A percentile compares a stretch with the other conserved stretches of the same genome.
Conservation (phyloP, 2,113 vertebrate species). For the Tupaia chinensis region DNA sequence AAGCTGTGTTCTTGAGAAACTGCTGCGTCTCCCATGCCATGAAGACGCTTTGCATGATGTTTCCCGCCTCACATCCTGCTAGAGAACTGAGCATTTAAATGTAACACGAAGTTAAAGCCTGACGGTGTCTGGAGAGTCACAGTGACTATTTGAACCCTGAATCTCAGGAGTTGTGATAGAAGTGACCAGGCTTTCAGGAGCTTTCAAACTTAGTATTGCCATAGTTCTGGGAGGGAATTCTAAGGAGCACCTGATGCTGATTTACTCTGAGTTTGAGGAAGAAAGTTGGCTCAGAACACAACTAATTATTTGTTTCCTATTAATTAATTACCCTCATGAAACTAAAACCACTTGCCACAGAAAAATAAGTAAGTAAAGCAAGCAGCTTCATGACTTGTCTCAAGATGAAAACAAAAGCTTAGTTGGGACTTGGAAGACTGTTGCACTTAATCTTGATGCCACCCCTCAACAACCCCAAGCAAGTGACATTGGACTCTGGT, state of each 20-base stretch:
- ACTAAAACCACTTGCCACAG: neutral
- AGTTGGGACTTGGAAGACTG: neutral
- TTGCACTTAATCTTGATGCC: neutral
- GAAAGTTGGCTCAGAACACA: neutral
- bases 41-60: neutral
- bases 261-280: neutral
- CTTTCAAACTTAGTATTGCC: neutral
- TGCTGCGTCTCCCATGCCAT: rapidly evolving
- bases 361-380: neutral
- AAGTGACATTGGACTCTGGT: neutral
- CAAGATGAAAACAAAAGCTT: neutral
- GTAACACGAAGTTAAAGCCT: neutral
- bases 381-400: neutral
- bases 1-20: neutral
- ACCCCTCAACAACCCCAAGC: neutral
- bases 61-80: neutral
- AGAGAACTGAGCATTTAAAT: neutral
- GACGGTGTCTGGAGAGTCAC: neutral
- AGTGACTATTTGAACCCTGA: neutral
- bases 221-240: neutral
- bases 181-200: neutral
- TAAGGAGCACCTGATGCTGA: neutral
- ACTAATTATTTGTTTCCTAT: neutral
- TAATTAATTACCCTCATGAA: neutral
- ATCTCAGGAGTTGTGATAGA: neutral